phyloP scores from a whole-genome alignment of 2,888 invertebrate genomes.

The Lycocerus yunnanus region DNA sequence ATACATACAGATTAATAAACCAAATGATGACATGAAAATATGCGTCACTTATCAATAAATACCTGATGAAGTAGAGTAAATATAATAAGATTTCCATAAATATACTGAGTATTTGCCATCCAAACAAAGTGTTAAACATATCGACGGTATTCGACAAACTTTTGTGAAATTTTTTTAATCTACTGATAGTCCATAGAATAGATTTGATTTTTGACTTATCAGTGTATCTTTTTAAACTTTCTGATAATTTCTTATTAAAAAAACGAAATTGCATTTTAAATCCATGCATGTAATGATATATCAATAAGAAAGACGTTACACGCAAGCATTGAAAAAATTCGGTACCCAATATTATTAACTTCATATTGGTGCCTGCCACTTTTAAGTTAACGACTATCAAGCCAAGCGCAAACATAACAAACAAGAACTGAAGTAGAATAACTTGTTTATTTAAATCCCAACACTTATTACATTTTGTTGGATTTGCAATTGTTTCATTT shows the following conservation, averaged over 20 bases:
- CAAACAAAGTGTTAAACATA: not conserved
- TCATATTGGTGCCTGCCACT: rapidly evolving
- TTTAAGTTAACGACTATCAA: not conserved
- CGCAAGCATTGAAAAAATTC: not conserved
- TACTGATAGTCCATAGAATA: not conserved
- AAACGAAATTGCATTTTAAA: not conserved
- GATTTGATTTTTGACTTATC: not conserved
- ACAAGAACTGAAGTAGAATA: not conserved
- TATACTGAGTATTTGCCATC: not conserved
- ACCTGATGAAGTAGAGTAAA: not conserved
- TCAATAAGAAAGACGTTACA: not conserved
- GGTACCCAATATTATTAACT: not conserved
- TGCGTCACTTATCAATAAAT: too few species aligned
- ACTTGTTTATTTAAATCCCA: not conserved
- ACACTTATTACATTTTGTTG: not conserved
- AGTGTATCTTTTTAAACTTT: not conserved
- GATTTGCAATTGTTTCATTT: not conserved
- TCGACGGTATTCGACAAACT: not conserved
- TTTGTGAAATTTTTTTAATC: not conserved
- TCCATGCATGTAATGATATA: not conserved
- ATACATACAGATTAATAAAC: too few species aligned
- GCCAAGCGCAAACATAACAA: not conserved
- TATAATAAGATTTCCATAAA: not conserved
- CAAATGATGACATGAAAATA: too few species aligned
- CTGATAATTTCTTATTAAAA: not conserved